Conservation (phyloP, 2,113 vertebrate species). For the Noctilio leporinus region DNA sequence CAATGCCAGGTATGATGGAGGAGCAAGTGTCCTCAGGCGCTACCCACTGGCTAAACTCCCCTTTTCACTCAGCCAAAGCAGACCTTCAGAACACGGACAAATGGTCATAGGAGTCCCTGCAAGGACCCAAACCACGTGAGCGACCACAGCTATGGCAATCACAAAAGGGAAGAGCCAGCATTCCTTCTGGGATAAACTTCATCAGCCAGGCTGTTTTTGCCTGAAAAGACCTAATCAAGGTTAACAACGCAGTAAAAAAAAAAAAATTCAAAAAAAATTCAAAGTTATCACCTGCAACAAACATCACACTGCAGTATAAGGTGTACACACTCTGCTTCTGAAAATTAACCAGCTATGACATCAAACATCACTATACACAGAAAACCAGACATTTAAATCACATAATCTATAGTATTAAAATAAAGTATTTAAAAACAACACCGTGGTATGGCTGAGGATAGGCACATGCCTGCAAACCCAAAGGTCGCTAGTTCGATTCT, state of each 20-base stretch:
- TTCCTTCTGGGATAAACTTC: background rate
- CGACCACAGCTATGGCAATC: rapidly evolving
- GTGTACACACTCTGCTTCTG: background rate
- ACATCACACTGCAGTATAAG: background rate
- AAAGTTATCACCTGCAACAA: background rate
- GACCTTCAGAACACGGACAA: background rate
- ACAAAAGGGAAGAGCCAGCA: background rate
- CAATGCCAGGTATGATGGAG: no score
- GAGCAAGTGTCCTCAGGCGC: background rate
- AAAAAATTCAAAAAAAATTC: background rate
- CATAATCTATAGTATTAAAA: background rate
- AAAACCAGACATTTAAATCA: background rate
- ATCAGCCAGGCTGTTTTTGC: background rate
- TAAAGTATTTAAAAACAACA: background rate
- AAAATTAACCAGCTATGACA: background rate
- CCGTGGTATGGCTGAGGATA: no score
- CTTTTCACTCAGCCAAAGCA: background rate
- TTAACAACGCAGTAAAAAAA: background rate
- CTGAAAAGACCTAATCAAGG: background rate
- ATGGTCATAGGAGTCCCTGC: background rate
- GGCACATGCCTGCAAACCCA: no score
- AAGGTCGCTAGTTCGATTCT: no score
- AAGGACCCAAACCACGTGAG: background rate
- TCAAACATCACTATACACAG: background rate
- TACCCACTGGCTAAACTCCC: no score